phyloP scores from a whole-genome alignment of 2,113 vertebrate genomes.

The Gobius niger region DNA sequence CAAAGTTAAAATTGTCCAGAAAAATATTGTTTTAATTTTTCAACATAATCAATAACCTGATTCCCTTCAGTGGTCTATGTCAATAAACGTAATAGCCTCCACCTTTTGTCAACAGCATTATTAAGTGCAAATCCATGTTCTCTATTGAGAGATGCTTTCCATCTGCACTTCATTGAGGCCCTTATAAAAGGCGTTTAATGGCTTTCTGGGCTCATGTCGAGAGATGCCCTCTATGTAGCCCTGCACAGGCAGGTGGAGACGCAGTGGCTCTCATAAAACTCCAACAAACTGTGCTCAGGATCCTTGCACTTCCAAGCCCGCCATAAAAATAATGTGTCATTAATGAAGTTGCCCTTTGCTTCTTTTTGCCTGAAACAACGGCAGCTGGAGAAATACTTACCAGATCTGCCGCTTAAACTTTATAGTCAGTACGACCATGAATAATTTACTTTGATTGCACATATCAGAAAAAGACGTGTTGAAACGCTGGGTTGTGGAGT shows the following conservation, averaged over 20 bases:
- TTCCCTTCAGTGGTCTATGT: neutral
- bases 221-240: constrained; percentile 67
- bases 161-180: constrained; percentile 59
- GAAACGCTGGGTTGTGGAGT: constrained; percentile 50
- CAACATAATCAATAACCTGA: neutral
- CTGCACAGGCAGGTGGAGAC: constrained; percentile 65
- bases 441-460: constrained; percentile 72
- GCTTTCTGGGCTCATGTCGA: constrained; percentile 62
- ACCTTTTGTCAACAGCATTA: constrained; percentile 15
- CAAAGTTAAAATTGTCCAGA: too few relatives aligned
- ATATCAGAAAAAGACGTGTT: constrained; percentile 51
- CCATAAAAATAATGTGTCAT: constrained; percentile 71
- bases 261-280: constrained; percentile 64
- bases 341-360: constrained; percentile 62
- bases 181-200: constrained; percentile 66
- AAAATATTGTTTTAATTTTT: neutral
- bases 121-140: constrained; percentile 32
- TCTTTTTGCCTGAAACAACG: constrained; percentile 66
- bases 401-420: constrained; percentile 60
- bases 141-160: constrained; percentile 57
- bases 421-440: constrained; percentile 55
- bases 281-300: constrained; percentile 68
- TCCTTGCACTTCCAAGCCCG: constrained; percentile 58
- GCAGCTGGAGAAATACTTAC: constrained; percentile 60
- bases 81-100: neutral